Evolutionary conservation across 2,888 invertebrate genomes (phyloP).

Genomic region (Hermodice carunculata): DNA sequence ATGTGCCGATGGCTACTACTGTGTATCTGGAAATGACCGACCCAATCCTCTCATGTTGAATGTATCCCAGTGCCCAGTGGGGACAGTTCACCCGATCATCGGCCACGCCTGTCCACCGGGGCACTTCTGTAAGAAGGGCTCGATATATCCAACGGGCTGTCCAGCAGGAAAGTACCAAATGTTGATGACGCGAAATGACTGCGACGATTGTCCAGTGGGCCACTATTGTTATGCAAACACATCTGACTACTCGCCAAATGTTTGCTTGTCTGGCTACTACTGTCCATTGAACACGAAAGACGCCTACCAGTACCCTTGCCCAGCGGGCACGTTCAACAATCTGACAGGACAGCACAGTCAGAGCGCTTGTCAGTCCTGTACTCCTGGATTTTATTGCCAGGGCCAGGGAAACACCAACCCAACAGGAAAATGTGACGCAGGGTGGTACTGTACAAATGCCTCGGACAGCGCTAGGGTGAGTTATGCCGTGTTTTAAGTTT

Average conservation of each 20-base stretch:
- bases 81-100: constrained; percentile 60
- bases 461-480: constrained; percentile 46
- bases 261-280: constrained; percentile 62
- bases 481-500: background rate
- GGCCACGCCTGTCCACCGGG: constrained; percentile 63
- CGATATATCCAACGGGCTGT: constrained; percentile 60
- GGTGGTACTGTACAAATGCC: constrained; percentile 62
- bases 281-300: constrained; percentile 53
- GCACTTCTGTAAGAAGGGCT: constrained; percentile 54
- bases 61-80: constrained; percentile 59
- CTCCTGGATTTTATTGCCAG: constrained; percentile 63
- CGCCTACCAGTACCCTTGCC: constrained; percentile 56
- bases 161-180: constrained; percentile 64
- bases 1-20: constrained; percentile 61
- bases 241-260: constrained; percentile 53
- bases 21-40: constrained; percentile 54
- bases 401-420: constrained; percentile 53
- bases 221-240: constrained; percentile 63
- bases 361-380: constrained; percentile 53
- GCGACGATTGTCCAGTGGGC: constrained; percentile 61
- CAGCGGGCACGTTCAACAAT: constrained; percentile 61
- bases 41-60: constrained; percentile 61
- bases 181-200: constrained; percentile 51
- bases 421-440: constrained; percentile 60
- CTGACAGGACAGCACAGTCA: constrained; percentile 30